phyloP scores from a whole-genome alignment of 1,140 invertebrate species.

The Bradynema listronoti region DNA sequence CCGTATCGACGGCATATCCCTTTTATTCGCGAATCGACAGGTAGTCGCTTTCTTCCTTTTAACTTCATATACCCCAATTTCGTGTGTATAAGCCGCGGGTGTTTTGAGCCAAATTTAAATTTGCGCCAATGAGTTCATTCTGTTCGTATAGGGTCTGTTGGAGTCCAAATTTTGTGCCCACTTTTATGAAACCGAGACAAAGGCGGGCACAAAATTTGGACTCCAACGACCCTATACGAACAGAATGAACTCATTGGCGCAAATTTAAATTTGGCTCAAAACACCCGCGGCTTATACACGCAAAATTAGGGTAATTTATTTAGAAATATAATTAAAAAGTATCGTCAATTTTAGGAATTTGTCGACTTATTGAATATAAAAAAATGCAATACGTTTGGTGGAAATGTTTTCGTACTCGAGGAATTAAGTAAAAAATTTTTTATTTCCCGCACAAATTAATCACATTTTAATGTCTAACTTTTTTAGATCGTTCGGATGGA shows the following conservation, averaged over 20 bases:
- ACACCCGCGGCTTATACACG: too few relatives aligned
- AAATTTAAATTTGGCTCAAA: too few relatives aligned
- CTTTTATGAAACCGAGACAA: too few relatives aligned
- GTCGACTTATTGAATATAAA: constrained; percentile 95
- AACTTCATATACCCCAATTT: too few relatives aligned
- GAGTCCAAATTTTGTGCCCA: too few relatives aligned
- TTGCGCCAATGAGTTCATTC: too few relatives aligned
- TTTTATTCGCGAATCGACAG: constrained; percentile 97
- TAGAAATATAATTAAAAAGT: constrained; percentile 3
- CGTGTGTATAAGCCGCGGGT: too few relatives aligned
- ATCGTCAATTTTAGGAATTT: constrained; percentile 84
- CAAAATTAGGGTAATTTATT: constrained; percentile 8
- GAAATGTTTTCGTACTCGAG: constrained; percentile 96
- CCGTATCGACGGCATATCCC: constrained; percentile 95
- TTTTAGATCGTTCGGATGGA: constrained; percentile 91
- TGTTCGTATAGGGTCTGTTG: too few relatives aligned
- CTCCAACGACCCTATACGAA: too few relatives aligned
- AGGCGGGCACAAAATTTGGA: too few relatives aligned
- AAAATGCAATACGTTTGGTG: constrained; percentile 84
- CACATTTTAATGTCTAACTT: constrained; percentile 1
- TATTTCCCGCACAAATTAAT: background rate
- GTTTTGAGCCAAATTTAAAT: too few relatives aligned
- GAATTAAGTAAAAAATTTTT: constrained; percentile 81
- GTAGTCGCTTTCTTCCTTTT: constrained; percentile 63
- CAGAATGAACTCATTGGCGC: too few relatives aligned